Evolutionary conservation across 2,113 vertebrate genomes (phyloP).

Genomic region (Lycaon pictus): DNA sequence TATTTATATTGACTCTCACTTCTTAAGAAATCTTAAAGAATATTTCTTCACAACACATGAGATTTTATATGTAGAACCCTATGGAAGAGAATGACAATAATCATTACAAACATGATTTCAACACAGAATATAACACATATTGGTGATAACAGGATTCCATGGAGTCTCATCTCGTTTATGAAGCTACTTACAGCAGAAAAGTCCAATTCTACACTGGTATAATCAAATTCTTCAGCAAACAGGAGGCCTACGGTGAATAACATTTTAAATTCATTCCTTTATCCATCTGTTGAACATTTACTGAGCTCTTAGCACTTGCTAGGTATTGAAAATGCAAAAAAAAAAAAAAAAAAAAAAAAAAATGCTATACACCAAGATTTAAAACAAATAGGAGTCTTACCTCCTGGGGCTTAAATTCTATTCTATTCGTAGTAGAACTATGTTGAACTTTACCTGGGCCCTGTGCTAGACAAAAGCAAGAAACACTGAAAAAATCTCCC

Average conservation of each 20-base stretch:
- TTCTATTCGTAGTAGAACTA: background rate
- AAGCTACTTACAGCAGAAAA: background rate
- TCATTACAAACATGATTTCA: background rate
- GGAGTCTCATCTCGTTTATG: background rate
- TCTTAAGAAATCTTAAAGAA: background rate
- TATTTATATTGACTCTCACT: background rate
- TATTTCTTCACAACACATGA: background rate
- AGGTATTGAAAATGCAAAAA: background rate
- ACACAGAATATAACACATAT: background rate
- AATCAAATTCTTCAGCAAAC: background rate
- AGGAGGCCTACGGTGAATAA: background rate
- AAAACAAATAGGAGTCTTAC: background rate
- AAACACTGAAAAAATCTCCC: background rate
- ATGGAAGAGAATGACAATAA: background rate
- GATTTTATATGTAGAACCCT: background rate
- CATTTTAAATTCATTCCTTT: slow-evolving; percentile 2
- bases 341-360: too few species aligned
- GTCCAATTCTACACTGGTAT: background rate
- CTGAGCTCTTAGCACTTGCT: background rate
- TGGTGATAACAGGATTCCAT: background rate
- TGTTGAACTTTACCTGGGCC: background rate
- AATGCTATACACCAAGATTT: background rate
- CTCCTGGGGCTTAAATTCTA: background rate
- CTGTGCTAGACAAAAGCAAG: background rate
- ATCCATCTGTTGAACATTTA: background rate